phyloP scores from a whole-genome alignment of 92 coral and sea anemone species.

The Phenganax marumi region DNA sequence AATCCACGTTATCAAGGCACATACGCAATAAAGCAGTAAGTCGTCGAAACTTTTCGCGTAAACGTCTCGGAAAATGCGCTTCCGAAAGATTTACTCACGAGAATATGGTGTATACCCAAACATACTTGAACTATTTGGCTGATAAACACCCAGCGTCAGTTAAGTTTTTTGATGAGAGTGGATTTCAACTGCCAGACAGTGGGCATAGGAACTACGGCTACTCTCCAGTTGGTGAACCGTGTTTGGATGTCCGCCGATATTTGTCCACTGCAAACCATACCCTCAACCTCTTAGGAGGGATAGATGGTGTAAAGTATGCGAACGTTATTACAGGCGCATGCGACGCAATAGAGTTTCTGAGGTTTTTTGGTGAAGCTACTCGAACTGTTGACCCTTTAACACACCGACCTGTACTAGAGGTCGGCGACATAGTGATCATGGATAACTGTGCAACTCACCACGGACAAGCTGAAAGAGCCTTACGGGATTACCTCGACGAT shows the following conservation, averaged over 20 bases:
- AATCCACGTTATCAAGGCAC: too few relatives aligned
- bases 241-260: constrained; percentile 52
- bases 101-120: too few relatives aligned
- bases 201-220: constrained; percentile 62
- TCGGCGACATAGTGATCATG: constrained; percentile 57
- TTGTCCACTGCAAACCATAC: constrained; percentile 54
- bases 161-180: constrained; percentile 62
- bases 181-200: constrained; percentile 60
- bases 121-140: constrained; percentile 49
- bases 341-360: constrained; percentile 55
- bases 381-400: constrained; percentile 54
- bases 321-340: constrained; percentile 57
- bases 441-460: constrained; percentile 67
- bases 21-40: too few relatives aligned
- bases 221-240: constrained; percentile 64
- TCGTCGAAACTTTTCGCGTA: too few relatives aligned
- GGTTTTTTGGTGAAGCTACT: constrained; percentile 57
- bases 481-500: constrained; percentile 53
- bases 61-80: too few relatives aligned
- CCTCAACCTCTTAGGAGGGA: constrained; percentile 54
- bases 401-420: constrained; percentile 52
- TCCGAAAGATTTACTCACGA: too few relatives aligned
- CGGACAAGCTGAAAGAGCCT: constrained; percentile 61
- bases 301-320: constrained; percentile 64
- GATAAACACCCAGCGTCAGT: constrained; percentile 51